A percentile compares a stretch with the other conserved stretches of the same genome.
Evolutionary conservation across 2,888 invertebrate genomes (phyloP).

Genomic region (Podotricha telesiphe): DNA sequence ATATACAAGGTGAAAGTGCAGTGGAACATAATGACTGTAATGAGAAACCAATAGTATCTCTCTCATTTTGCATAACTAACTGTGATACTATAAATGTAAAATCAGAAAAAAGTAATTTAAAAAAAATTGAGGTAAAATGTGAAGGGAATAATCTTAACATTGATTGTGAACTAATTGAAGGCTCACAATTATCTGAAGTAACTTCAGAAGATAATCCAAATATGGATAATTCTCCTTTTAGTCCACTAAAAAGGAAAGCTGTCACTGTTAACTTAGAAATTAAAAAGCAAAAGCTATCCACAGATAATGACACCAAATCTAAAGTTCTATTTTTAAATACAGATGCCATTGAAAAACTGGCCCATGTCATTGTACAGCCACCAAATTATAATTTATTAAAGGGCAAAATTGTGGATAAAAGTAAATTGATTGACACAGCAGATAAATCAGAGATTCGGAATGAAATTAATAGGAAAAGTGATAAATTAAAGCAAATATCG

Average conservation of each 20-base stretch:
- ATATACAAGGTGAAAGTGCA: slow-evolving; percentile 49
- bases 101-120: slow-evolving; percentile 60
- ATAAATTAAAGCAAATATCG: slow-evolving; percentile 61
- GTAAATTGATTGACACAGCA: slow-evolving; percentile 56
- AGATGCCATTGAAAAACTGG: slow-evolving; percentile 73
- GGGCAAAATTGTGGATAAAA: slow-evolving; percentile 59
- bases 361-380: slow-evolving; percentile 77
- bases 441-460: slow-evolving; percentile 54
- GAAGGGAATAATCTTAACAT: slow-evolving; percentile 55
- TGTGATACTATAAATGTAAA: slow-evolving; percentile 61
- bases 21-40: slow-evolving; percentile 47
- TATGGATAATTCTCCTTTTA: slow-evolving; percentile 36
- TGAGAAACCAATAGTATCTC: slow-evolving; percentile 52
- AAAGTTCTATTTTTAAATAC: slow-evolving; percentile 81
- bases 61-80: slow-evolving; percentile 62
- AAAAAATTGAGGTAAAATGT: slow-evolving; percentile 55
- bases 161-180: slow-evolving; percentile 63
- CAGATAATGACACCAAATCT: slow-evolving; percentile 56
- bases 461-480: slow-evolving; percentile 53
- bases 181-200: slow-evolving; percentile 52
- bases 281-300: slow-evolving; percentile 66
- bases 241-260: slow-evolving; percentile 56
- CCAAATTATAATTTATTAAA: slow-evolving; percentile 78
- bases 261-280: slow-evolving; percentile 72
- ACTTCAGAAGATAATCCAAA: slow-evolving; percentile 52